Evolutionary conservation across 2,113 vertebrate genomes (phyloP).

Genomic region (Pomatorhinus ruficollis): DNA sequence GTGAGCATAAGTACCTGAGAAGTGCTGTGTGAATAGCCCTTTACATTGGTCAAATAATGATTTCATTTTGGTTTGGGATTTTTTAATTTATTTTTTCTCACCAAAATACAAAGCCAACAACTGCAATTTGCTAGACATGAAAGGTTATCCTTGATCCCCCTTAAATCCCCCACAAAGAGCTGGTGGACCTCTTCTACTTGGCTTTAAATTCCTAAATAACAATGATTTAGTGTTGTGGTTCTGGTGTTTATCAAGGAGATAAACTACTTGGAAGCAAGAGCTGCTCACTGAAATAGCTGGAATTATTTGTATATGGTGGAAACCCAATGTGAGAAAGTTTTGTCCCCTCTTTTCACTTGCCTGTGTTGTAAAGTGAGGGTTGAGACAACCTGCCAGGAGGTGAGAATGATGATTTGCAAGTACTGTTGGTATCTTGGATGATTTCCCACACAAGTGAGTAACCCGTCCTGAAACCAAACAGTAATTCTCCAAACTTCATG

Average conservation of each 20-base stretch:
- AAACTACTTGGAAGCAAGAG: neutral
- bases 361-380: neutral
- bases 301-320: neutral
- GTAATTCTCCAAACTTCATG: neutral
- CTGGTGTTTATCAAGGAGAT: conserved; percentile 5
- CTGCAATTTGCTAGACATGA: neutral
- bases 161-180: neutral
- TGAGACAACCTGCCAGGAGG: neutral
- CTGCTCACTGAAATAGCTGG: neutral
- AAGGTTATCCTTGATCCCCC: neutral
- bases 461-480: neutral
- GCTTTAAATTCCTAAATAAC: neutral
- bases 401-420: neutral
- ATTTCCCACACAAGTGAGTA: neutral
- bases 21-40: neutral
- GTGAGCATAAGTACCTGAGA: neutral
- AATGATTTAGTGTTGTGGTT: neutral
- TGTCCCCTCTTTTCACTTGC: neutral
- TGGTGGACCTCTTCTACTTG: neutral
- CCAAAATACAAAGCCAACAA: neutral
- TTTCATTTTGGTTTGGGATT: neutral
- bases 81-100: neutral
- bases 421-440: neutral
- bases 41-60: neutral
- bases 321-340: neutral